Conservation (phyloP, 1,140 invertebrate species). For the Papilio helenus region DNA sequence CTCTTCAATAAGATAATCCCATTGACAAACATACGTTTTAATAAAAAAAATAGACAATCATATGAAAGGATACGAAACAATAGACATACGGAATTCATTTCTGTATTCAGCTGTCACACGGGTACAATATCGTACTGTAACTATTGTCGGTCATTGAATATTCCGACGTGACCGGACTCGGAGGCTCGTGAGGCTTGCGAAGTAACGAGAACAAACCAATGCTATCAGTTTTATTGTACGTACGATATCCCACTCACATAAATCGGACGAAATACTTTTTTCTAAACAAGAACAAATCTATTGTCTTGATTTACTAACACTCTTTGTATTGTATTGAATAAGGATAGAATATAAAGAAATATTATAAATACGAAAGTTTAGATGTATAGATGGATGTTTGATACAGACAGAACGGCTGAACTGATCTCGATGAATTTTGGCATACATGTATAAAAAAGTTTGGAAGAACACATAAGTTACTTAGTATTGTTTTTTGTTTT, state of each 20-base stretch:
- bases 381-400: too few relatives aligned
- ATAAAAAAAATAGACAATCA: background rate
- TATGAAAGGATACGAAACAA: background rate
- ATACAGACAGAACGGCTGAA: too few relatives aligned
- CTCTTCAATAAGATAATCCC: too few relatives aligned
- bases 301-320: background rate
- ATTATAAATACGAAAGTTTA: too few relatives aligned
- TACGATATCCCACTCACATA: background rate
- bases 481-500: too few relatives aligned
- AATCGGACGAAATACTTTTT: background rate
- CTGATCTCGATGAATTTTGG: too few relatives aligned
- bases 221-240: slow-evolving; percentile 13
- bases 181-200: background rate
- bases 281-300: background rate
- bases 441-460: too few relatives aligned
- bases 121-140: background rate
- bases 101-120: slow-evolving; percentile 3
- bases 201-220: background rate
- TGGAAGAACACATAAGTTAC: too few relatives aligned
- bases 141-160: slow-evolving; percentile 15
- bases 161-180: slow-evolving; percentile 2
- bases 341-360: too few relatives aligned
- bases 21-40: too few relatives aligned
- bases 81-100: slow-evolving; percentile 6
- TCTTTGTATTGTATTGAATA: too few relatives aligned